A percentile compares a stretch with the other conserved stretches of the same genome.
phyloP scores from a whole-genome alignment of 2,888 invertebrate genomes.

The Anaspis maculata region DNA sequence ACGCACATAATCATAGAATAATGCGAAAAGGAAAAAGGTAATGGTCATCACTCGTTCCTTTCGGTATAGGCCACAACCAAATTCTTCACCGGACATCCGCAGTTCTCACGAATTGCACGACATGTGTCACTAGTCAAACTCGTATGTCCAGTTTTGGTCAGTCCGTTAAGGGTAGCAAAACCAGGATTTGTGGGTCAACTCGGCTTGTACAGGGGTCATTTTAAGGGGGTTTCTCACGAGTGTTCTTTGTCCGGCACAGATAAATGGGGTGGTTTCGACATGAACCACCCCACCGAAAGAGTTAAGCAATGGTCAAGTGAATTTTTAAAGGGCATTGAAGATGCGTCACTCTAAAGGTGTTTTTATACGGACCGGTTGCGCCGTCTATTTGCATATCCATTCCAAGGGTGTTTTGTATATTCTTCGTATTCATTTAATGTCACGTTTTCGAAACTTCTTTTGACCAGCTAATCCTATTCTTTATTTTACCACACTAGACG shows the following conservation, averaged over 20 bases:
- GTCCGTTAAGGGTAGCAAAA: conserved; percentile 34
- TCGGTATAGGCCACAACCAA: no score
- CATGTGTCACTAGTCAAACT: conserved; percentile 34
- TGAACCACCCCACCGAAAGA: conserved; percentile 19
- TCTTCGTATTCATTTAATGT: conserved; percentile 9
- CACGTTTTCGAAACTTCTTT: conserved; percentile 9
- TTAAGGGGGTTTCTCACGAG: conserved; percentile 30
- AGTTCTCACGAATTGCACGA: conserved; percentile 24
- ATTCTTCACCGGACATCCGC: conserved; percentile 25
- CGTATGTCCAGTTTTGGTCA: conserved; percentile 39
- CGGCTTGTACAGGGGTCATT: conserved; percentile 30
- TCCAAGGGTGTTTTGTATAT: conserved; percentile 10
- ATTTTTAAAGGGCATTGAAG: conserved; percentile 26
- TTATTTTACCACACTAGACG: no score
- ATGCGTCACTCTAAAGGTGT: no score
- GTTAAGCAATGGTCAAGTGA: conserved; percentile 31
- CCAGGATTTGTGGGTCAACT: conserved; percentile 29
- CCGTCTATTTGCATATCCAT: conserved; percentile 19
- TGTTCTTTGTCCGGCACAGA: conserved; percentile 28
- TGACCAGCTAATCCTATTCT: no score
- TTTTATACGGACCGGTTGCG: conserved; percentile 25
- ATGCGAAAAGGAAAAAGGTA: no score
- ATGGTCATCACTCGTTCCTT: no score
- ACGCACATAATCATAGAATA: no score
- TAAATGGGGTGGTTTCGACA: conserved; percentile 24